These are phyloP conservation scores for Octomys mimax DNA, from an alignment of 2,797 vertebrate species.

Conservation along the genomic window DNA sequence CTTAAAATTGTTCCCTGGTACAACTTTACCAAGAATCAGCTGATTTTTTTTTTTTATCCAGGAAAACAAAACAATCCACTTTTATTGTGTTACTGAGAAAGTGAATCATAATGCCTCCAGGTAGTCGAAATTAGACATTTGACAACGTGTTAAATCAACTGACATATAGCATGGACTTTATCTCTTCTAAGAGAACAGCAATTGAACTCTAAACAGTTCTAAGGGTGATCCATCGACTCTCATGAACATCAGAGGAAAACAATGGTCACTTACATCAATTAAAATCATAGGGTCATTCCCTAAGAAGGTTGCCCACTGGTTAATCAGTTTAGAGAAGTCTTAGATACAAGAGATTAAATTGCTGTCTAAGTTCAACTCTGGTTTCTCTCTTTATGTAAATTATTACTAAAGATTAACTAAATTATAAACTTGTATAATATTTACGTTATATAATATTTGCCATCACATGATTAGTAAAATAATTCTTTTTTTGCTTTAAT, in stretches of 20 bases:
- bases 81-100: background rate
- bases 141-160: constrained; percentile 19
- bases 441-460: background rate
- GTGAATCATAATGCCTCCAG: background rate
- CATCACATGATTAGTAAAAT: background rate
- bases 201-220: background rate
- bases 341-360: background rate
- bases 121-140: background rate
- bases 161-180: background rate
- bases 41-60: background rate
- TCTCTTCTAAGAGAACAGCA: background rate
- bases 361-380: background rate
- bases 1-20: constrained; percentile 22
- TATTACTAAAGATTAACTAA: background rate
- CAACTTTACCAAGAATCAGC: constrained; percentile 36
- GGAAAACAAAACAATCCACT: background rate
- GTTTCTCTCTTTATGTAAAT: background rate
- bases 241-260: background rate
- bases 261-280: background rate
- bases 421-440: background rate
- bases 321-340: constrained; percentile 23
- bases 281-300: background rate
- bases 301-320: background rate
- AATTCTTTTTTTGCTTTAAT: constrained; percentile 22
- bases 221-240: background rate